Conservation (phyloP, 2,888 invertebrate species). For the Amphipyra tragopoginis region DNA sequence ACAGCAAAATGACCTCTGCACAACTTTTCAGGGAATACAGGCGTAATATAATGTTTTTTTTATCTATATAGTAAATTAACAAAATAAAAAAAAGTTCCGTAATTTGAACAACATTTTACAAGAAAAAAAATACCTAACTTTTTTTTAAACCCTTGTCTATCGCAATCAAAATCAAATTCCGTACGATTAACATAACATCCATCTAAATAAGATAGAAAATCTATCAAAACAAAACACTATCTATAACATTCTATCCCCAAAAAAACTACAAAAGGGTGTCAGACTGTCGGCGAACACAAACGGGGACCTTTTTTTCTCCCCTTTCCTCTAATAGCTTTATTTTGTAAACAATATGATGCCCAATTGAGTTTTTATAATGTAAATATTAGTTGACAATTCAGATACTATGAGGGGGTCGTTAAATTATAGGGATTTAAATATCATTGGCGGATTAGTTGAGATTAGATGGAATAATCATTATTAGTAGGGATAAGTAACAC, state of each 20-base stretch:
- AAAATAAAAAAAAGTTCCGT: no score
- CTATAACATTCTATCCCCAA: constrained; percentile 24
- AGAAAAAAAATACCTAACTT: no score
- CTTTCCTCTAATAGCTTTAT: constrained; percentile 54
- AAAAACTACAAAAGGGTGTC: constrained; percentile 43
- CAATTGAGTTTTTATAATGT: constrained; percentile 64
- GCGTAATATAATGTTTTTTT: no score
- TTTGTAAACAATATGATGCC: constrained; percentile 65
- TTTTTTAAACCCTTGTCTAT: no score
- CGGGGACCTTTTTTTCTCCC: constrained; percentile 49
- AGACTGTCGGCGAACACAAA: constrained; percentile 40
- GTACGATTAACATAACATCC: neutral
- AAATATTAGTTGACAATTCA: constrained; percentile 55
- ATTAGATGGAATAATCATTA: constrained; percentile 32
- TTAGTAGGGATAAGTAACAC: constrained; percentile 4
- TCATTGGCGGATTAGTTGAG: constrained; percentile 31
- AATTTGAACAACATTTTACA: no score
- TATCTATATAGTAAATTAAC: no score
- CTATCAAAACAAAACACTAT: constrained; percentile 29
- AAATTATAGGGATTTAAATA: constrained; percentile 30
- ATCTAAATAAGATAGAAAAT: constrained; percentile 10
- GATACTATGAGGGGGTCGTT: constrained; percentile 18
- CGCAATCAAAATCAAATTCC: neutral
- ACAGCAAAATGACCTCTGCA: no score
- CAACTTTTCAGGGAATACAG: no score